Conservation (phyloP, 2,888 invertebrate species). For the Cryptus armator region DNA sequence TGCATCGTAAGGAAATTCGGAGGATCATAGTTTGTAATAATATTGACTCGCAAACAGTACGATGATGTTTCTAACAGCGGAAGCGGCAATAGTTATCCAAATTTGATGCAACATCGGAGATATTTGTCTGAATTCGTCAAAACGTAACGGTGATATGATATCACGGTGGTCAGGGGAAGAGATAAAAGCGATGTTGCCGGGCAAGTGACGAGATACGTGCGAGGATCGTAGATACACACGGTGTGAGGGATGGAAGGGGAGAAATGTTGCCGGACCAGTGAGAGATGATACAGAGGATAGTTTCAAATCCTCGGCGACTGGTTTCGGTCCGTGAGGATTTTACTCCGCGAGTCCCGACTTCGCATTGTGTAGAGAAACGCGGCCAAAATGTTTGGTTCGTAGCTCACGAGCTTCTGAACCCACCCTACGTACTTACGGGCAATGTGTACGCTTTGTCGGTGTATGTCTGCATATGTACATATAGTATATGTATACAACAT, state of each 20-base stretch:
- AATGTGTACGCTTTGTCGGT: neutral
- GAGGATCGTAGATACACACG: neutral
- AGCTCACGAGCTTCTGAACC: slow-evolving; percentile 9
- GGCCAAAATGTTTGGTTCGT: slow-evolving; percentile 15
- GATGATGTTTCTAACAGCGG: neutral
- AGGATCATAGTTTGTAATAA: slow-evolving; percentile 29
- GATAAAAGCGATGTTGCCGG: neutral
- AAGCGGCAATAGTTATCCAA: neutral
- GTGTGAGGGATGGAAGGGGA: slow-evolving; percentile 12
- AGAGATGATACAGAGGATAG: slow-evolving; percentile 25
- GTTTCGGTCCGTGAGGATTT: slow-evolving; percentile 17
- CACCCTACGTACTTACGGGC: neutral
- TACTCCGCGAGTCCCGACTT: slow-evolving; percentile 29
- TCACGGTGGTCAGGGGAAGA: neutral
- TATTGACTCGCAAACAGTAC: slow-evolving; percentile 8
- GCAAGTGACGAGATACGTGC: slow-evolving; percentile 11
- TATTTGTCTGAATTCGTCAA: slow-evolving; percentile 24
- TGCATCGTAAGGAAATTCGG: neutral
- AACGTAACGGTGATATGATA: slow-evolving; percentile 18
- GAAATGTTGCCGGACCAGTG: neutral
- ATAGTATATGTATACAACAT: neutral
- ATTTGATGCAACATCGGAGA: neutral
- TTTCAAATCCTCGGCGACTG: slow-evolving; percentile 35
- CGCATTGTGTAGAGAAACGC: slow-evolving; percentile 35
- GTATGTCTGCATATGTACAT: neutral